A percentile compares a stretch with the other conserved stretches of the same genome.
Conservation (phyloP, 2,888 invertebrate genomes). For the Vanessa cardui region DNA sequence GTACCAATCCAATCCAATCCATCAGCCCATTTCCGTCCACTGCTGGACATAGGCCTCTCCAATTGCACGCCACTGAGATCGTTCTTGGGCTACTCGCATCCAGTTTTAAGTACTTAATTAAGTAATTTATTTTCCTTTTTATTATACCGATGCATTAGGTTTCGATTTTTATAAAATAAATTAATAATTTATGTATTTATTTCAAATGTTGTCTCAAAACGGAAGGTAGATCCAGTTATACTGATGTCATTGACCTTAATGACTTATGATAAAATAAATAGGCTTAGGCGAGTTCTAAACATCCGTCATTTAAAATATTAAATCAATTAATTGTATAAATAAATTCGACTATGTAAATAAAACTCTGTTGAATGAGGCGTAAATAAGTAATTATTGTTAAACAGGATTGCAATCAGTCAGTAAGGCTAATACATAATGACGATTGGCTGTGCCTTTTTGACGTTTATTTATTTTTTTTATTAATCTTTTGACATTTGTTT, state of each 20-base stretch:
- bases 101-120: neutral
- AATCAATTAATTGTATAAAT: conserved; percentile 4
- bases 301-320: conserved; percentile 14
- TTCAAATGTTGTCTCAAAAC: conserved; percentile 33
- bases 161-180: neutral
- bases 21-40: too few species aligned
- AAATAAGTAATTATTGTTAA: conserved; percentile 18
- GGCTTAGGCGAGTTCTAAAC: conserved; percentile 17
- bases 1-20: too few species aligned
- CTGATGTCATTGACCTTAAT: conserved; percentile 54
- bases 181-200: neutral
- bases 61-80: too few species aligned
- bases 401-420: conserved; percentile 3
- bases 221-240: conserved; percentile 32
- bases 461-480: neutral
- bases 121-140: neutral
- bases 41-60: too few species aligned
- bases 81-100: too few species aligned
- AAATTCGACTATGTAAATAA: neutral
- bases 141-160: neutral
- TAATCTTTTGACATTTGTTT: neutral
- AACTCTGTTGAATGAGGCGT: too few species aligned
- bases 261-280: conserved; percentile 26
- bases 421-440: conserved; percentile 16
- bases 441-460: conserved; percentile 10